Percentiles rank a stretch among this genome's conserved stretches.
Conservation (phyloP, 2,113 vertebrate species). For the Buteo buteo region DNA sequence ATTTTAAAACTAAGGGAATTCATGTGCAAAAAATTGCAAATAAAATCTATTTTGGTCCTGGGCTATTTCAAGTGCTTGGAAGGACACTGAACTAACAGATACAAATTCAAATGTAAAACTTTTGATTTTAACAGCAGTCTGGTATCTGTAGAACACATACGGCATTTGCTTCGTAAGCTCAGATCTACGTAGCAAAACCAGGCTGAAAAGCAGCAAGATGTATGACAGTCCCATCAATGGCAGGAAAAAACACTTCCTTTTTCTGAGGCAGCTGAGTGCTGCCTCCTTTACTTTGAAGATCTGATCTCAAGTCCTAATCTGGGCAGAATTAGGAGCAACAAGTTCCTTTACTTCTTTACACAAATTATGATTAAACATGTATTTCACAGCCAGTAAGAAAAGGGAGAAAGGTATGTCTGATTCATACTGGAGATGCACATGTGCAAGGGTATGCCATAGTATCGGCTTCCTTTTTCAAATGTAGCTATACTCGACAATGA, state of each 20-base stretch:
- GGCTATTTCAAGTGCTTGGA: not conserved
- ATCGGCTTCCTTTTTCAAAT: not conserved
- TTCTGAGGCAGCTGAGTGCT: not conserved
- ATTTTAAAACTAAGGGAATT: not conserved
- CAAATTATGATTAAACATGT: not conserved
- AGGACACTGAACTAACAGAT: not conserved
- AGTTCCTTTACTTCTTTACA: not conserved
- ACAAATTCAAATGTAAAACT: not conserved
- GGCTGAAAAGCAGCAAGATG: not conserved
- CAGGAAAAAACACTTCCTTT: conserved; percentile 11
- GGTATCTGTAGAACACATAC: not conserved
- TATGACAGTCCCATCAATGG: not conserved
- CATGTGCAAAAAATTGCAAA: not conserved
- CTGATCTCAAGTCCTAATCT: not conserved
- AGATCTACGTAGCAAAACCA: not conserved
- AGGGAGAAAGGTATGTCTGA: not conserved
- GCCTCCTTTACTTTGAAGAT: not conserved
- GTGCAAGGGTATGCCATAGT: not conserved
- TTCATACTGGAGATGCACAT: not conserved
- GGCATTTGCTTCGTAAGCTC: not conserved
- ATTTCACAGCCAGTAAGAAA: not conserved
- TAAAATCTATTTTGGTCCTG: not conserved
- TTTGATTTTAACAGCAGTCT: not conserved
- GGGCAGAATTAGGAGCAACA: not conserved
- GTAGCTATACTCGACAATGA: not conserved